Conservation (phyloP, 2,113 vertebrate genomes). For the Diadophis punctatus region DNA sequence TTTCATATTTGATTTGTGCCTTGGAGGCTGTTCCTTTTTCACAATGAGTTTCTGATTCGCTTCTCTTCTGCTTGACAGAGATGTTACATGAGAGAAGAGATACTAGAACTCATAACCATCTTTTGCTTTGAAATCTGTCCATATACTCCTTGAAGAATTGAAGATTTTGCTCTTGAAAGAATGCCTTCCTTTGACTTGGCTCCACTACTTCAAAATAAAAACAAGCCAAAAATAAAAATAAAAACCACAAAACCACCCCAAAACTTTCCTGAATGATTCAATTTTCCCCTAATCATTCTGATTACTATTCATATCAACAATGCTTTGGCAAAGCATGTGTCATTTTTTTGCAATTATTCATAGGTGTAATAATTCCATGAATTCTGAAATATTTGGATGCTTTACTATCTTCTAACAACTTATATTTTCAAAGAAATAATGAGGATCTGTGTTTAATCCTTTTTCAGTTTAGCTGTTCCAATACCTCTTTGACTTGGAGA, state of each 20-base stretch:
- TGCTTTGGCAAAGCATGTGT: conserved; percentile 21
- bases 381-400: conserved; percentile 10
- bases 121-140: conserved; percentile 13
- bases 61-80: conserved; percentile 24
- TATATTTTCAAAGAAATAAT: not conserved
- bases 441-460: not conserved
- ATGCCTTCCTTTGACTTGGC: not conserved
- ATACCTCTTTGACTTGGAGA: not conserved
- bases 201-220: conserved; percentile 15
- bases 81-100: not conserved
- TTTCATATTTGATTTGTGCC: conserved; percentile 20
- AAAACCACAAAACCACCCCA: not conserved
- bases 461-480: not conserved
- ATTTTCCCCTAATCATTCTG: conserved; percentile 15
- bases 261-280: conserved; percentile 13
- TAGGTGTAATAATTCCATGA: not conserved
- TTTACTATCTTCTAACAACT: not conserved
- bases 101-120: not conserved
- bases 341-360: not conserved
- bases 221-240: not conserved
- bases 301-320: conserved; percentile 15
- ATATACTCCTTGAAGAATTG: not conserved
- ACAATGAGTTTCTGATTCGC: conserved; percentile 9
- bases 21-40: conserved; percentile 22
- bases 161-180: conserved; percentile 43